Base-by-base conservation (phyloP, 2,888 invertebrate genomes). In the Acanthopleura granulata region DNA sequence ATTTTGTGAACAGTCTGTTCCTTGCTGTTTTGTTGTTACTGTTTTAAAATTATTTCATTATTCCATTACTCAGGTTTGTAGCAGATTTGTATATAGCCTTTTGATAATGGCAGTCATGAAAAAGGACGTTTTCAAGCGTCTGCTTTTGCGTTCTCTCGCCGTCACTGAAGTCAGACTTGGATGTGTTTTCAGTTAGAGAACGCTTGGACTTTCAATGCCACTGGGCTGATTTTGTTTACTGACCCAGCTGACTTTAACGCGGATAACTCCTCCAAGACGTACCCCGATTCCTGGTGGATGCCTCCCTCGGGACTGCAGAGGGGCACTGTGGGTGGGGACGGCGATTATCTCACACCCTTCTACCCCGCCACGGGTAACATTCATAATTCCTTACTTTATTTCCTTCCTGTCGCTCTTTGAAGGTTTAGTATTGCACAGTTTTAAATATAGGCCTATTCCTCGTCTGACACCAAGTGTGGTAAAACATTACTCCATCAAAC, bases 291-390 rank as follows among this genome's bases (percentile, higher is more conserved):
- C 0, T 89, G 90, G 83, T 92, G 90, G 90, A 86, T 92, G 86
- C 92, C 92, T 0, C 85, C 86, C 1, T 85, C 89, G 29, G 92
- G 90, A 1, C 90, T 91, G 15, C 91, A 91, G 79, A 82, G 91
- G 61, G 92, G 92, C 15, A 89, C 90, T 3, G 82, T 90, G 49
- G 86, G 81, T 1, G 75, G 62, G 4, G 84, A 90, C 74, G 92
- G 92, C 1, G 92, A 92, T 81, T 90, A 90, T 6, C 83, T 91
- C 1, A 92, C 92, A 18, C 92, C 91, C 0, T 86, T 89, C n/a
- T 92, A 91, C 70, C 87, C 87, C 1, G 83, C 87, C 11, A 87
- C 80, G 75, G 83, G 87, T 87, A 73, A 40, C 16, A 16, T 18
- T 30, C 9, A 40, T 9, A 40, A 6, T 4, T 22, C n/a, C 6